Evolutionary conservation across 2,797 vertebrate species (phyloP), one percentile per base, ranked within the genome.

Genomic region (Numenius phaeopus): DNA sequence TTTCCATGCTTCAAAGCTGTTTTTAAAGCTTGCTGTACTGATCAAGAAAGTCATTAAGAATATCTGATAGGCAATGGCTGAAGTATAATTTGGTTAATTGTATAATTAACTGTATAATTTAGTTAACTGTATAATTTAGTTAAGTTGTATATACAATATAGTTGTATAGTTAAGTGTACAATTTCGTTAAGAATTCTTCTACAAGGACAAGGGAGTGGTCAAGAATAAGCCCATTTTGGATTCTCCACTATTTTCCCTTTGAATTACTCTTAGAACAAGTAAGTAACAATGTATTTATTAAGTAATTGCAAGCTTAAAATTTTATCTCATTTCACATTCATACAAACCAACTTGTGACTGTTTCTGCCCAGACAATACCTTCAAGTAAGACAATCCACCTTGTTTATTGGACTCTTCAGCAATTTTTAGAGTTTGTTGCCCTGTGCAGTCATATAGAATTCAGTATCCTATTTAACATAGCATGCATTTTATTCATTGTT

Each of bases 141-240:
- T 47, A 47, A 47, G 46, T 47, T 47, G 21, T 47, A 47, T 47
- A 47, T 47, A 47, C 46, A 47, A 47, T 47, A 22, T 11, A 47
- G 22, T 23, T 47, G 21, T 47, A 47, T 12, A 47, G 46, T 47
- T 47, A 76, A 46, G 46, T 10, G 13, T 32, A 22, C 8, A 57
- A 46, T 52, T 78, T 30, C 39, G 5, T 32, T 27, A 32, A 77
- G 32, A 87, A 65, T 39, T 72, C 15, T 20, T 46, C 37, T 46
- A 7, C 7, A 0, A 21, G 29, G 29, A 7, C 5, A 72, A 67
- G 22, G 5, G 1, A 32, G 4, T 2, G 4, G 40, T 26, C 14
- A 70, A 75, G n/a, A 64, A 22, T 14, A n/a, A 24, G 3, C 5
- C 26, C 13, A 26, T 47, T 85, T 72, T 70, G 50, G 24, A 61